Evolutionary conservation across 2,113 vertebrate species (phyloP).

Genomic region (Perognathus longimembris): DNA sequence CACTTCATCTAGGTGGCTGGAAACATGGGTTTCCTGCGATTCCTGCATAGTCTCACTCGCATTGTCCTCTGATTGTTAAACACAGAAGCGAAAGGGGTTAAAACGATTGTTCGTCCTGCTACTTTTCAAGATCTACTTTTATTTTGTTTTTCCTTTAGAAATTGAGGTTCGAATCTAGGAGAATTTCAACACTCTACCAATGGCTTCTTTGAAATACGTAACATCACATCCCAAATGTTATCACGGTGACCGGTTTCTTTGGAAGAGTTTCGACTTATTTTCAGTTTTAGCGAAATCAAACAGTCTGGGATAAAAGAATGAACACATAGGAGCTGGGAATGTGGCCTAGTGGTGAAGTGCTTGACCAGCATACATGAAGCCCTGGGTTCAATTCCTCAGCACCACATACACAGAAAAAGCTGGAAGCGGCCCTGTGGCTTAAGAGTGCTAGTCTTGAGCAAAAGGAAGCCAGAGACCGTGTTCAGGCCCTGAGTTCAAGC

Average conservation of each 20-base stretch:
- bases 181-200: neutral
- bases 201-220: slow-evolving; percentile 7
- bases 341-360: too few relatives aligned
- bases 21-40: slow-evolving; percentile 58
- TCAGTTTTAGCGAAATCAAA: slow-evolving; percentile 21
- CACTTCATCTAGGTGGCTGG: slow-evolving; percentile 69
- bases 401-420: too few relatives aligned
- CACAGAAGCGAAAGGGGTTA: slow-evolving; percentile 15
- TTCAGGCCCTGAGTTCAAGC: too few relatives aligned
- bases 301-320: too few relatives aligned
- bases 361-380: too few relatives aligned
- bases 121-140: neutral
- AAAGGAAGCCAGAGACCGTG: too few relatives aligned
- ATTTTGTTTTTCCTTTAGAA: neutral
- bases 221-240: neutral
- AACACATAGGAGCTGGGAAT: too few relatives aligned
- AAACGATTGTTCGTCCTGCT: neutral
- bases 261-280: slow-evolving; percentile 24
- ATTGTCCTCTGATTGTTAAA: slow-evolving; percentile 68
- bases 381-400: too few relatives aligned
- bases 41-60: slow-evolving; percentile 71
- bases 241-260: neutral
- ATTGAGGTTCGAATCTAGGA: neutral
- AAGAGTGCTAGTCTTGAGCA: too few relatives aligned
- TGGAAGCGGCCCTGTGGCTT: too few relatives aligned